Base-by-base conservation (phyloP, 2,113 vertebrate species). In the Chunga burmeisteri region DNA sequence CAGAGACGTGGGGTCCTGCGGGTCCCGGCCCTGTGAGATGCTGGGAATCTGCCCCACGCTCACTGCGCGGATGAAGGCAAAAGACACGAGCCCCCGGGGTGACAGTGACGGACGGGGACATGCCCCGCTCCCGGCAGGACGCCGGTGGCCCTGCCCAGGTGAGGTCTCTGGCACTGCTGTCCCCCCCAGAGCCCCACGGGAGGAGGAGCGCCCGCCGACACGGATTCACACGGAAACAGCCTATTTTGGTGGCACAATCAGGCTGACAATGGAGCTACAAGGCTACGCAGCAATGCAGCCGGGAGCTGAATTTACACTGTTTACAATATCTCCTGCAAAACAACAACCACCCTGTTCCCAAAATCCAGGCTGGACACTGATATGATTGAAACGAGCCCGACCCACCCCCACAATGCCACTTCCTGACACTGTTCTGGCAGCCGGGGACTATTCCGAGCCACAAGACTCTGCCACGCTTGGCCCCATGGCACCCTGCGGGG, bases 221-320 rank as follows among this genome's bases (percentile, higher is more conserved):
- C 2, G 5, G 72, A 94, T 94, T 88, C 86, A 91, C 86, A 92
- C 22, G 68, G 89, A 85, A 96, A 30, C 68, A 63, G 84, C 78
- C 86, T 91, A 42, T 95, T 94, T 92, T 89, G 68, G 70, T 86
- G 88, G 86, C 19, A 2, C 71, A 81, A 32, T 78, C 82, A 38
- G 5, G 49, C 75, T 79, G 89, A 96, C 96, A 97, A 96, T 96
- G 85, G 92, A 87, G 81, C 10, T 93, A 96, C 95, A 97, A 96
- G 96, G 96, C 96, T 96, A 97, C 21, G 0, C 38, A 4, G 83
- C 96, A 78, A 70, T 36, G 65, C 73, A 72, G 91, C 63, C 26
- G 16, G 78, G 66, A 96, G 80, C 90, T 62, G 92, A 58, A 78
- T 96, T 70, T 81, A 85, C 81, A 86, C 92, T 97, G 97, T 96